These are phyloP conservation scores for Xiphophorus hellerii DNA, from an alignment of 2,113 vertebrate species.

Conservation along the genomic window DNA sequence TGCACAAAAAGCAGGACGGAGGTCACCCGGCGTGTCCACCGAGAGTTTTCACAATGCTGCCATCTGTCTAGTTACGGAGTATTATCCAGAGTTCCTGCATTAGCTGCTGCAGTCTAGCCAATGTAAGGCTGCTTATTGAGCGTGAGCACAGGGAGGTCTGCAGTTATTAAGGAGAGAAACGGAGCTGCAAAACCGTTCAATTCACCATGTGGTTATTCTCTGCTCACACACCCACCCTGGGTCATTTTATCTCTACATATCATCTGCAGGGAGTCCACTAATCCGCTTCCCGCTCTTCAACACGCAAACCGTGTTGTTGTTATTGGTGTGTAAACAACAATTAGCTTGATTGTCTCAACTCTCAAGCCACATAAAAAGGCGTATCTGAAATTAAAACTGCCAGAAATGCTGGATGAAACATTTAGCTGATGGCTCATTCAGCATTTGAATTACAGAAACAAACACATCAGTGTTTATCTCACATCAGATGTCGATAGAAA, in stretches of 20 bases:
- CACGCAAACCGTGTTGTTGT: background rate
- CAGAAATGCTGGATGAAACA: too few relatives aligned
- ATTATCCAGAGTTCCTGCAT: background rate
- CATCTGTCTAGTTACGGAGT: background rate
- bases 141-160: slow-evolving; percentile 6
- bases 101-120: background rate
- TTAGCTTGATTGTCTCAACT: background rate
- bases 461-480: too few relatives aligned
- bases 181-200: slow-evolving; percentile 14
- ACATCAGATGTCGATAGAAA: too few relatives aligned
- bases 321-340: background rate
- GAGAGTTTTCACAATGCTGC: background rate
- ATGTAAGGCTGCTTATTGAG: slow-evolving; percentile 2
- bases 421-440: too few relatives aligned
- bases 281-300: slow-evolving; percentile 4
- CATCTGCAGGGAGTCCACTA: slow-evolving; percentile 22
- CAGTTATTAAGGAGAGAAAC: slow-evolving; percentile 49
- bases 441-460: too few relatives aligned
- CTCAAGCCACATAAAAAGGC: background rate
- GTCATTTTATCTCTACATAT: slow-evolving; percentile 9
- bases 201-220: slow-evolving; percentile 30
- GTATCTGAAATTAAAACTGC: background rate
- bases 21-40: slow-evolving; percentile 3
- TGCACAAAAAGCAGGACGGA: background rate
- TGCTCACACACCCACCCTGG: background rate